phyloP scores from a whole-genome alignment of 2,888 invertebrate genomes.

The Agrochola litura region DNA sequence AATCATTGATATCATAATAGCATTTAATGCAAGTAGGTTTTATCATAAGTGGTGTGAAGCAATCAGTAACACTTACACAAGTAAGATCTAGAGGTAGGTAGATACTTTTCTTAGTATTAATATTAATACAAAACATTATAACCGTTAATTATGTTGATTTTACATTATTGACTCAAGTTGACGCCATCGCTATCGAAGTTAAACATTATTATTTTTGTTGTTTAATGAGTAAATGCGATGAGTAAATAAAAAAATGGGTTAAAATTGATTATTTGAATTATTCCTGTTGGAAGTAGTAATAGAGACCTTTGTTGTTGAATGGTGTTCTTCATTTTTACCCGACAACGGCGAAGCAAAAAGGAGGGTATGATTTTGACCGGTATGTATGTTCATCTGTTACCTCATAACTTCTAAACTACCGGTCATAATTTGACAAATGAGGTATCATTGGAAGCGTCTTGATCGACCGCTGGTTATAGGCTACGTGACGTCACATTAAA shows the following conservation, averaged over 20 bases:
- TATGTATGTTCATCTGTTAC: too few relatives aligned
- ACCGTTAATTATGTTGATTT: slow-evolving; percentile 60
- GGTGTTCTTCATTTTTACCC: too few relatives aligned
- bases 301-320: neutral
- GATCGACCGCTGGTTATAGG: too few relatives aligned
- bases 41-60: neutral
- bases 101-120: slow-evolving; percentile 12
- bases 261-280: slow-evolving; percentile 40
- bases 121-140: slow-evolving; percentile 32
- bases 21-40: neutral
- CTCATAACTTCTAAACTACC: too few relatives aligned
- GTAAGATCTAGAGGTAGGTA: neutral
- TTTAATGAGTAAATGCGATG: slow-evolving; percentile 30
- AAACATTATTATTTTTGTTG: slow-evolving; percentile 62
- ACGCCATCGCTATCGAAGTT: slow-evolving; percentile 59
- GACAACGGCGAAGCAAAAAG: too few relatives aligned
- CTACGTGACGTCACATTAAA: too few relatives aligned
- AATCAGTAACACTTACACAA: slow-evolving; percentile 8
- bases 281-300: neutral
- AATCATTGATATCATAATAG: too few relatives aligned
- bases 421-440: too few relatives aligned
- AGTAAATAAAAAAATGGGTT: slow-evolving; percentile 68
- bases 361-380: too few relatives aligned
- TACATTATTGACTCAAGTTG: slow-evolving; percentile 54
- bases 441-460: too few relatives aligned